phyloP scores from a whole-genome alignment of 2,797 vertebrate genomes.

The Anabas testudineus region DNA sequence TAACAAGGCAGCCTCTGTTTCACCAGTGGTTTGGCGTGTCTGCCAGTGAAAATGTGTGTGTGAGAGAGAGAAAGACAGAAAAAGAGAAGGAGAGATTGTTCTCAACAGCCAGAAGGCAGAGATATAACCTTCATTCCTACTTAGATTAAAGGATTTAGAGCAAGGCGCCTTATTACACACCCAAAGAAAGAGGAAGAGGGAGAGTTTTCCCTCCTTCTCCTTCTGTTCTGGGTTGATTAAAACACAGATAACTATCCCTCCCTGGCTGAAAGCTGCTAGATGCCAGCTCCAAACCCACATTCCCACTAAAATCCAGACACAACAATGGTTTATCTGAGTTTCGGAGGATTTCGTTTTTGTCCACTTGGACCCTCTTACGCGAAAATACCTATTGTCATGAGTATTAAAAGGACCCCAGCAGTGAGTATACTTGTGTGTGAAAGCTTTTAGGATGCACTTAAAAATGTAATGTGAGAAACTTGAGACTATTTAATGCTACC shows the following conservation, averaged over 20 bases:
- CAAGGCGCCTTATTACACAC: conserved; percentile 67
- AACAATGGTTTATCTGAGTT: conserved; percentile 44
- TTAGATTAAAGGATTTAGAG: conserved; percentile 79
- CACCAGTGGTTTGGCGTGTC: conserved; percentile 14
- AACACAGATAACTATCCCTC: conserved; percentile 66
- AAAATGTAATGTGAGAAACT: conserved; percentile 21
- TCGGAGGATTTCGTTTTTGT: conserved; percentile 44
- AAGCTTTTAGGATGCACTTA: neutral
- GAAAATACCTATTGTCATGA: neutral
- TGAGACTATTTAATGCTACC: conserved; percentile 16
- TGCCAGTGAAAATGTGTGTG: conserved; percentile 11
- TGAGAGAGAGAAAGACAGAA: neutral
- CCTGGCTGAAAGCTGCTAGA: conserved; percentile 45
- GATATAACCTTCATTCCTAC: conserved; percentile 69
- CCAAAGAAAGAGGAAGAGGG: conserved; percentile 39
- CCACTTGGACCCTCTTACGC: conserved; percentile 22
- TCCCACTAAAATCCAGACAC: conserved; percentile 43
- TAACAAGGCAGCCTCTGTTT: conserved; percentile 64
- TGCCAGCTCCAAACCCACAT: conserved; percentile 29
- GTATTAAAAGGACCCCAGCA: neutral
- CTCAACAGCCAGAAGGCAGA: conserved; percentile 67
- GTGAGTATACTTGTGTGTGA: conserved; percentile 2
- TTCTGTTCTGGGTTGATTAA: conserved; percentile 69
- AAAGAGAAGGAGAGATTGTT: conserved; percentile 55
- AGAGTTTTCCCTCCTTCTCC: conserved; percentile 39